Conservation (phyloP, 2,888 invertebrate species). For the Leptinotarsa tumamoca region DNA sequence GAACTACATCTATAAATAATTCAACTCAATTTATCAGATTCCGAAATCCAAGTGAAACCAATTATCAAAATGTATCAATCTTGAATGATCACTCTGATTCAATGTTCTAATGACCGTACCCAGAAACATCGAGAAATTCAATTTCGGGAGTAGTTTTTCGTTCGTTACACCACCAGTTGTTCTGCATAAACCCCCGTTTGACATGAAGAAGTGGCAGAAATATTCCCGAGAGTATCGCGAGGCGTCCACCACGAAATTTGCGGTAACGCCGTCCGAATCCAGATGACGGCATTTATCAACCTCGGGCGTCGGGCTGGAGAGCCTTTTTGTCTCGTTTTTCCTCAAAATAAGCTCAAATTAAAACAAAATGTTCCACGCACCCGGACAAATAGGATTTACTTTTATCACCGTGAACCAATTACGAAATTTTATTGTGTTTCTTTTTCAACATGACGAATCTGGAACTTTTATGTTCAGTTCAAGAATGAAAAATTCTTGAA, state of each 20-base stretch:
- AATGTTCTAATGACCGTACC: too few relatives aligned
- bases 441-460: background rate
- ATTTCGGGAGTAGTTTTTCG: background rate
- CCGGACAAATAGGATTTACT: constrained; percentile 33
- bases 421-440: constrained; percentile 21
- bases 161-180: background rate
- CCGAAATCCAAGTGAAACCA: too few relatives aligned
- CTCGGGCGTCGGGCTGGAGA: constrained; percentile 10
- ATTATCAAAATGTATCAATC: too few relatives aligned
- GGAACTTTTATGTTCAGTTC: background rate
- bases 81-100: too few relatives aligned
- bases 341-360: constrained; percentile 33
- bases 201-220: constrained; percentile 11
- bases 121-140: background rate
- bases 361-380: constrained; percentile 27
- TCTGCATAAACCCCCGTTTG: constrained; percentile 4
- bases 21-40: too few relatives aligned
- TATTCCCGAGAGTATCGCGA: constrained; percentile 12
- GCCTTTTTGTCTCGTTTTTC: constrained; percentile 20
- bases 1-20: too few relatives aligned
- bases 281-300: constrained; percentile 35
- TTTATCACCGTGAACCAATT: constrained; percentile 33
- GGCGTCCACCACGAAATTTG: constrained; percentile 35
- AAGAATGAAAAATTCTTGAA: background rate
- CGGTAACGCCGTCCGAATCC: constrained; percentile 30